These are phyloP conservation scores for Cladopsammia gracilis DNA, from an alignment of 64 coral and sea anemone genomes.

Conservation along the genomic window DNA sequence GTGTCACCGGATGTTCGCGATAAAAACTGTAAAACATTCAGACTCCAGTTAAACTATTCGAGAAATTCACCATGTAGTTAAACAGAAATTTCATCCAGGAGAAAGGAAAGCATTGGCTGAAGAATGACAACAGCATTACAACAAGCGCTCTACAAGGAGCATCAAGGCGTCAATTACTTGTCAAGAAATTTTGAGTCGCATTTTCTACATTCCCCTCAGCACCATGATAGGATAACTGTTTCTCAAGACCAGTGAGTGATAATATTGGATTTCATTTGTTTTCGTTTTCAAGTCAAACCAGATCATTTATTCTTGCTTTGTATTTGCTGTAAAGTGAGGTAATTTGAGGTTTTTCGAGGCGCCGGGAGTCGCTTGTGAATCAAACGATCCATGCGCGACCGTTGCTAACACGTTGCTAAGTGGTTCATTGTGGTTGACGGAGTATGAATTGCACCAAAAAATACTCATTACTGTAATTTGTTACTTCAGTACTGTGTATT, in stretches of 20 bases:
- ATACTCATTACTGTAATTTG: not conserved
- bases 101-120: not conserved
- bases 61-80: constrained; percentile 20
- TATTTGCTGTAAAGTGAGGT: not conserved
- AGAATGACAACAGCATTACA: constrained; percentile 76
- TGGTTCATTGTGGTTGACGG: not conserved
- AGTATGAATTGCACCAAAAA: not conserved
- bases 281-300: not conserved
- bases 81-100: not conserved
- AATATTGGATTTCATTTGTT: not conserved
- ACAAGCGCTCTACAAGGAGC: constrained; percentile 63
- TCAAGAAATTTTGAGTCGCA: constrained; percentile 95
- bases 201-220: constrained; percentile 77
- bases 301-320: not conserved
- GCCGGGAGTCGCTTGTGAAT: not conserved
- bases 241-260: constrained; percentile 90
- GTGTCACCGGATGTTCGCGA: constrained; percentile 2
- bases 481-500: not conserved
- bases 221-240: constrained; percentile 81
- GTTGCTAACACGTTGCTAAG: constrained; percentile 83
- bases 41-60: constrained; percentile 5
- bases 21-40: not conserved
- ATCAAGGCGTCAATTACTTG: constrained; percentile 84
- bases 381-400: constrained; percentile 34
- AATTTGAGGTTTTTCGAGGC: constrained; percentile 3